These are phyloP conservation scores for Triplophysa rosa DNA, from an alignment of 2,113 vertebrate genomes.

Conservation along the genomic window DNA sequence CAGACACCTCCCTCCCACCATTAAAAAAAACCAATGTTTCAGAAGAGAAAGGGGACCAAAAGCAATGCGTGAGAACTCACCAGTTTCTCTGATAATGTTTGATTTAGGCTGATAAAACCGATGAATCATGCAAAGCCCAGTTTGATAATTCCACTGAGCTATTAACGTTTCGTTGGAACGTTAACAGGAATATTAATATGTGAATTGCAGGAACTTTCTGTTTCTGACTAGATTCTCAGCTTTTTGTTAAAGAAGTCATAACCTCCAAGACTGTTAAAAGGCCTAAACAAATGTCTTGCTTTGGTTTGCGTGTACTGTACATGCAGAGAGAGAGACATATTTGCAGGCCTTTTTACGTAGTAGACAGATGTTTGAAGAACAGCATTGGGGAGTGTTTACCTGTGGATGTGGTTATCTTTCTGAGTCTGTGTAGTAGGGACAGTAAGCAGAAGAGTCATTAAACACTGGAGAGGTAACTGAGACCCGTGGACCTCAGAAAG, in stretches of 20 bases:
- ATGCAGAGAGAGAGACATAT: slow-evolving; percentile 27
- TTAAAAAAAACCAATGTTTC: background rate
- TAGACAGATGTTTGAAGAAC: slow-evolving; percentile 48
- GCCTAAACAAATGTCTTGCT: slow-evolving; percentile 35
- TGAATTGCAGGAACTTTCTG: background rate
- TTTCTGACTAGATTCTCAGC: slow-evolving; percentile 24
- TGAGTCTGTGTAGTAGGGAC: slow-evolving; percentile 41
- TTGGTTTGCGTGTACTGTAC: slow-evolving; percentile 12
- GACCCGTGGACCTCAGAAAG: slow-evolving; percentile 57
- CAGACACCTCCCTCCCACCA: background rate
- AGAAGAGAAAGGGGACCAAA: background rate
- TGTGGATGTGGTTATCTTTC: slow-evolving; percentile 52
- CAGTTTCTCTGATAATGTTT: slow-evolving; percentile 62
- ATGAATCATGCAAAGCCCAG: slow-evolving; percentile 47
- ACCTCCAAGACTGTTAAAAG: background rate
- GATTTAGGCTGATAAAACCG: slow-evolving; percentile 64
- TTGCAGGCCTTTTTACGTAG: slow-evolving; percentile 8
- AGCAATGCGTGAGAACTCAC: slow-evolving; percentile 62
- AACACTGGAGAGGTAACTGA: slow-evolving; percentile 52
- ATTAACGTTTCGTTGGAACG: slow-evolving; percentile 7
- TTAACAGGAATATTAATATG: slow-evolving; percentile 21
- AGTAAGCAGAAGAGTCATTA: slow-evolving; percentile 53
- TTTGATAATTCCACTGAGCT: slow-evolving; percentile 27
- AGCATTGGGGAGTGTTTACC: slow-evolving; percentile 63
- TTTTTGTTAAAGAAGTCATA: slow-evolving; percentile 15